Base-by-base conservation (phyloP, 2,113 vertebrate genomes). In the Podarcis cretensis region DNA sequence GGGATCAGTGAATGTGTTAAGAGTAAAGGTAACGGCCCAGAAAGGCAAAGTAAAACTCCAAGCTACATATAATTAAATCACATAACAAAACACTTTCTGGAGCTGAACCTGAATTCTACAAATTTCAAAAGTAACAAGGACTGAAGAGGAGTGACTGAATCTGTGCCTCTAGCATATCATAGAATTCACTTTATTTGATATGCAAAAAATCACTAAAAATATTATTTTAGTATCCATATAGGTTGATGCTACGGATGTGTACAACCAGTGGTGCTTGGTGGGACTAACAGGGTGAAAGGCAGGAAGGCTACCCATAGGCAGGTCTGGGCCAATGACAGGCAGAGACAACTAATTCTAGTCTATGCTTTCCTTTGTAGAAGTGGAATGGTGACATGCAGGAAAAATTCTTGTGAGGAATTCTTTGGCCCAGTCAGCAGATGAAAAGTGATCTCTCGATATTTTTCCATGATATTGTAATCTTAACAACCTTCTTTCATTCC, bases 401-500 rank as follows among this genome's bases (percentile, higher is more conserved):
- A 5, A 54, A 54, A 54, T 3, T 48, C 30, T 54, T 65, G 3
- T 59, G 57, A 2, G 82, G 1, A 54, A 23, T n/a, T 40, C 32
- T 6, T 10, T 48, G 7, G 16, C 74, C 0, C 59, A 40, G 84
- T 83, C 40, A n/a, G 43, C 40, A 85, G 87, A 40, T 0, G 0
- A 83, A 21, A 86, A 90, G 66, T 0, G 0, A 85, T 25, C 78
- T 14, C 23, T 80, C 73, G 0, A 0, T n/a, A 75, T 35, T 21
- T 8, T 85, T 84, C 76, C 89, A 32, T 75, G 16, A 37, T 32
- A n/a, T 27, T 81, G 32, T 85, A 80, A 78, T 13, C n/a, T 84
- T 43, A 92, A 16, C 25, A 59, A 5, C 32, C 78, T 25, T 12
- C 4, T 89, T 74, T 20, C 83, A 30, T 80, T 90, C 71, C 89